Conservation (phyloP, 2,888 invertebrate species). For the Sphaeridia pumilis region DNA sequence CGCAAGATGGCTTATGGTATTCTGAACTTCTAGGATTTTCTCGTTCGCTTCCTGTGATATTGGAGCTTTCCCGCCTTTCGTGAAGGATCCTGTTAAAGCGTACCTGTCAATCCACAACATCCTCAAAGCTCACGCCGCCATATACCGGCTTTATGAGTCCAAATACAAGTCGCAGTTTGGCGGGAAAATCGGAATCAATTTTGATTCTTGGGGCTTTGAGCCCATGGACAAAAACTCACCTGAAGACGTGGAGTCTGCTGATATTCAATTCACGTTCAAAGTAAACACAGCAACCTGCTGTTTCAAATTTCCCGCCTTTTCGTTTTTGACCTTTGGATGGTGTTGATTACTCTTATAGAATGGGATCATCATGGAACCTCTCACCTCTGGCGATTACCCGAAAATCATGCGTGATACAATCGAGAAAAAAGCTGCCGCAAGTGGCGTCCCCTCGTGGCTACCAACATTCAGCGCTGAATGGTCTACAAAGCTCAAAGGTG, state of each 20-base stretch:
- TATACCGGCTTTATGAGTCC: conserved; percentile 6
- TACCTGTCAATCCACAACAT: conserved; percentile 6
- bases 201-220: conserved; percentile 10
- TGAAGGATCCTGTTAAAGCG: neutral
- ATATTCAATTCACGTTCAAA: conserved; percentile 24
- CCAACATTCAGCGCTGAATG: conserved; percentile 29
- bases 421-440: conserved; percentile 37
- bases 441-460: conserved; percentile 36
- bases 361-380: conserved; percentile 26
- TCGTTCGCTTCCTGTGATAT: conserved; percentile 47
- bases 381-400: conserved; percentile 38
- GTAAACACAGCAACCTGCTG: conserved; percentile 4
- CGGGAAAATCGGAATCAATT: conserved; percentile 10
- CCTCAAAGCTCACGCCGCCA: conserved; percentile 10
- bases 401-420: conserved; percentile 38
- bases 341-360: too few species aligned
- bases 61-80: conserved; percentile 34
- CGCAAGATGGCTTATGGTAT: too few species aligned
- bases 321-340: too few species aligned
- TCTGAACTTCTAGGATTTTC: too few species aligned
- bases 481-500: conserved; percentile 28
- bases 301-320: neutral
- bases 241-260: conserved; percentile 20
- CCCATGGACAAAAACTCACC: conserved; percentile 5
- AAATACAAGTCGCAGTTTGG: conserved; percentile 1